Percentiles rank a stretch among this genome's conserved stretches.
phyloP scores from a whole-genome alignment of 2,888 invertebrate species.

The Ernsta delagoae region DNA sequence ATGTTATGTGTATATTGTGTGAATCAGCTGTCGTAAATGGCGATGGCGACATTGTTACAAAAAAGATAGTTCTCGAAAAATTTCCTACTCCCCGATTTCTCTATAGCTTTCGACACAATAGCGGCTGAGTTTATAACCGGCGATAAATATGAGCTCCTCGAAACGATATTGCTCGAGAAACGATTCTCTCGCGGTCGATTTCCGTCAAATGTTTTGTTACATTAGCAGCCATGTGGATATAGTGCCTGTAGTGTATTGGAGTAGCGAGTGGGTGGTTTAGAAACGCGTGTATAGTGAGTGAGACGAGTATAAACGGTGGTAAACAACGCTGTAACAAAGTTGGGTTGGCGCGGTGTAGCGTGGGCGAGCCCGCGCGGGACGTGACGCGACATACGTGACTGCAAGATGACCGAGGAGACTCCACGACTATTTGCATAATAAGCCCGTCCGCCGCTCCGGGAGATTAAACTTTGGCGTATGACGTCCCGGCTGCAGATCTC shows the following conservation, averaged over 20 bases:
- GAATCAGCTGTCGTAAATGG: slow-evolving; percentile 35
- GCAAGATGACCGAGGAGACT: slow-evolving; percentile 69
- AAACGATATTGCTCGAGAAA: slow-evolving; percentile 29
- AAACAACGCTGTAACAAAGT: slow-evolving; percentile 43
- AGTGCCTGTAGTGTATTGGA: neutral
- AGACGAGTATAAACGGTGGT: slow-evolving; percentile 39
- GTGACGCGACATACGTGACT: slow-evolving; percentile 67
- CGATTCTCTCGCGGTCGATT: slow-evolving; percentile 29
- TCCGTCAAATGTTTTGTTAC: slow-evolving; percentile 32
- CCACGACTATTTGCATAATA: slow-evolving; percentile 78
- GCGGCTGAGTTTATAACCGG: slow-evolving; percentile 34
- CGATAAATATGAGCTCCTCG: slow-evolving; percentile 35
- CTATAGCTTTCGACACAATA: slow-evolving; percentile 38
- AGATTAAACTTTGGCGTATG: slow-evolving; percentile 82
- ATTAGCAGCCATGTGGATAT: slow-evolving; percentile 21
- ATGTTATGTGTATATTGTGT: slow-evolving; percentile 22
- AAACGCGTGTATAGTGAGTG: slow-evolving; percentile 10
- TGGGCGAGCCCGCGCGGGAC: slow-evolving; percentile 38
- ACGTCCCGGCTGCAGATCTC: slow-evolving; percentile 73
- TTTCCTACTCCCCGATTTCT: slow-evolving; percentile 35
- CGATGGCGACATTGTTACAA: slow-evolving; percentile 32
- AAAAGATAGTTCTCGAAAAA: slow-evolving; percentile 35
- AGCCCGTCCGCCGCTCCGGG: slow-evolving; percentile 76
- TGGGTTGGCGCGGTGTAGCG: slow-evolving; percentile 30
- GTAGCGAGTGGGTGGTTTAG: neutral